Base-by-base conservation (phyloP, 2,113 vertebrate species). In the Heliornis fulica region DNA sequence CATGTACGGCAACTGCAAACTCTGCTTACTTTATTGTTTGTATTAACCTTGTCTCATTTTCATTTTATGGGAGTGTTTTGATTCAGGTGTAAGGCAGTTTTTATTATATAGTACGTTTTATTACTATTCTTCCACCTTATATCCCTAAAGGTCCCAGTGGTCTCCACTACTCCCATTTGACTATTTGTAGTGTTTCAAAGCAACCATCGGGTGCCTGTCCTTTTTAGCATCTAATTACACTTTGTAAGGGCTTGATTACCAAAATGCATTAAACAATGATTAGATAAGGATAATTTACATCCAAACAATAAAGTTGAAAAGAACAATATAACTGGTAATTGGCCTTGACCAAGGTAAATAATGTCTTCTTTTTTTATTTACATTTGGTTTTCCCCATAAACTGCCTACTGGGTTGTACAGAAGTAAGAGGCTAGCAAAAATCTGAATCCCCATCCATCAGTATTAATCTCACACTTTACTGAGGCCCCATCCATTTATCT, bases 401-500 rank as follows among this genome's bases (percentile, higher is more conserved):
- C 97, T 98, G 97, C 98, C 98, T 98, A 98, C 98, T 98, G 98
- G 94, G 97, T 98, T 98, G 93, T 91, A 90, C 81, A 96, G 97
- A 98, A 98, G 97, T 97, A 98, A 98, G 98, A 98, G 94, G 98
- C 97, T 93, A 98, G 98, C 97, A 98, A 97, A 98, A 98, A 98
- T 96, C 96, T 95, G 97, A 97, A 97, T 98, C 97, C 98, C 98
- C 98, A 98, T 98, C 98, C 98, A 98, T 98, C 98, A 98, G 98
- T 98, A 98, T 98, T 98, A 98, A 98, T 97, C 98, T 98, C 98
- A 97, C 98, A 97, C 98, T 98, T 97, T 98, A 97, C 97, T 96
- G 86, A 96, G 97, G 97, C 97, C 96, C 90, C 96, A 94, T 98
- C 97, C 98, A 99, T 99, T 99, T 98, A 98, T 99, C 99, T 99